Evolutionary conservation across 2,888 invertebrate genomes (phyloP), one percentile per base, ranked within the genome.

Genomic region (Koerneria pararmatus): DNA sequence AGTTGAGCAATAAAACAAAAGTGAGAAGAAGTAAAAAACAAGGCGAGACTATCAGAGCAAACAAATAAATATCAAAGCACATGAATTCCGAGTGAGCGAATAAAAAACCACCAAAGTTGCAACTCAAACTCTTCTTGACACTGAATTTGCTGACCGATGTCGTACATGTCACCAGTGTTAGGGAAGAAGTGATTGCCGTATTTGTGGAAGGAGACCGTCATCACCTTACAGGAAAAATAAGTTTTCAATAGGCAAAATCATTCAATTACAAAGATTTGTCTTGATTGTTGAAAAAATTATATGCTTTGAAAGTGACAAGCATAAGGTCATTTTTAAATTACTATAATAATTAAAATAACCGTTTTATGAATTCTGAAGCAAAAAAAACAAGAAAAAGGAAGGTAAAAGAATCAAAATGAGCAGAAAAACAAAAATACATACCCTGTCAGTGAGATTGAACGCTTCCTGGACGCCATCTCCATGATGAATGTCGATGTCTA

Each of bases 171-270:
- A 0, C 97, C 97, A 0, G 97, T 98, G 19, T 97, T 95, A 0
- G 97, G 97, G 83, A 97, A 98, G 85, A 95, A 97, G 81, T 91
- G 92, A 82, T 93, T 93, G 1, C 97, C 97, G 61, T 70, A 76
- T 46, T 97, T 97, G 83, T 98, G 98, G 84, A 98, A 97, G 56
- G 95, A 95, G 1, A 97, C 95, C 0, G 98, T 98, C 97, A 98
- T 98, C 0, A 98, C 97, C 69, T 97, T 86, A 46, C 71, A 46
- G n/a, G n/a, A n/a, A n/a, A n/a, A 24, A n/a, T 84, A 97, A 95
- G 0, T 95, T 95, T 59, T 34, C 1, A 22, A 35, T 15, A 34
- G 11, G n/a, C 1, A 57, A 31, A 15, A n/a, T 29, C 56, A 56
- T 56, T 8, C 32, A 32, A 31, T 31, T 19, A 19, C 2, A 3